Evolutionary conservation across 2,888 invertebrate genomes (phyloP).

Genomic region (Strigamia maritima): DNA sequence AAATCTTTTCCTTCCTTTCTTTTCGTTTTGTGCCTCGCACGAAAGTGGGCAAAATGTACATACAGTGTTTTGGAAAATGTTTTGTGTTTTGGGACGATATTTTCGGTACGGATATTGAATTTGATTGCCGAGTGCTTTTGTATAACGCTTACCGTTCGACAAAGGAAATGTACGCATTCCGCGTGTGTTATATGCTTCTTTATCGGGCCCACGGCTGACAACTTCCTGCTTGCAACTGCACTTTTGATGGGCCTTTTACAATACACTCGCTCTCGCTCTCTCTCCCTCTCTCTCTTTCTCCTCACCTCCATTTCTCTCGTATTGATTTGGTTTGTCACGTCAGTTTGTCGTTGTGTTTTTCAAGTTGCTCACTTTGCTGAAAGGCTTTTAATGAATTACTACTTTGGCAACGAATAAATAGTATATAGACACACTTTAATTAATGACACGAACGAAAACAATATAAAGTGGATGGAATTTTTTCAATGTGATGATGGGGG

Average conservation of each 20-base stretch:
- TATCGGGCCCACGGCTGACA: constrained; percentile 1
- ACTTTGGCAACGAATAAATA: too few species aligned
- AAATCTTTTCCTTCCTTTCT: not conserved
- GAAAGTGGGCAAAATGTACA: too few species aligned
- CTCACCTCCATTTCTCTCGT: not conserved
- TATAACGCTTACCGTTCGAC: constrained; percentile 1
- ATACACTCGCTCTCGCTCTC: too few species aligned
- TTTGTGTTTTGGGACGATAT: not conserved
- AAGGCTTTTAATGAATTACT: not conserved
- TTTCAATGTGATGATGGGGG: not conserved
- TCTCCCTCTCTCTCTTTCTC: too few species aligned
- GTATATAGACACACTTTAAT: too few species aligned
- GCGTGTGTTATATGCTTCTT: constrained; percentile 16
- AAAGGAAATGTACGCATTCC: constrained; percentile 16
- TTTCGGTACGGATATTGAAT: constrained; percentile 2
- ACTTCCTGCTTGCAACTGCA: constrained; percentile 24
- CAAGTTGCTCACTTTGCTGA: not conserved
- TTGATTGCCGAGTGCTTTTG: constrained; percentile 5
- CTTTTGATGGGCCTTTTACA: constrained; percentile 19
- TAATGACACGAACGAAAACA: too few species aligned
- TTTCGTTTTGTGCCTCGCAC: too few species aligned
- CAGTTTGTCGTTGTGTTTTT: not conserved
- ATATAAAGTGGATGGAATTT: too few species aligned
- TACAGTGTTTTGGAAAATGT: too few species aligned
- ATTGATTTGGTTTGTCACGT: not conserved